Conservation (phyloP, 2,888 invertebrate species). For the Drosophila fungiperda region DNA sequence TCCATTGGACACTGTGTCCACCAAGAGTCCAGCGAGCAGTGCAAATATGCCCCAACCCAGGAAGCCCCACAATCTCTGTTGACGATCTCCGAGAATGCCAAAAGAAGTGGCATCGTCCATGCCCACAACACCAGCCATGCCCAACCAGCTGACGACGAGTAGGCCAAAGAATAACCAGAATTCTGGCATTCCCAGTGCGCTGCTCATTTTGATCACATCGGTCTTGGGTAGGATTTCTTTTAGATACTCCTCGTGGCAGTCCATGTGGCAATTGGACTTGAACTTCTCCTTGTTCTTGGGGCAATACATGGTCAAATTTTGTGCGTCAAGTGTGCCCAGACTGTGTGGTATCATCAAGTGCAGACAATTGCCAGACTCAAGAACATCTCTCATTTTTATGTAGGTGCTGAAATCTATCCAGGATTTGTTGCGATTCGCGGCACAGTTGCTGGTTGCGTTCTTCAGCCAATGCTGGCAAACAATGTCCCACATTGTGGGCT, state of each 20-base stretch:
- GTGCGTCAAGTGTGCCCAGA: conserved; percentile 85
- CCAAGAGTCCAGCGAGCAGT: conserved; percentile 90
- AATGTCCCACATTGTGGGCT: conserved; percentile 87
- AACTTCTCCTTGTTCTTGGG: conserved; percentile 76
- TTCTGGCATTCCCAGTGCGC: conserved; percentile 86
- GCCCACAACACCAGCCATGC: conserved; percentile 94
- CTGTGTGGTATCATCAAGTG: conserved; percentile 84
- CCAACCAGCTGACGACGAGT: conserved; percentile 92
- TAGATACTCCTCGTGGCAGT: conserved; percentile 72
- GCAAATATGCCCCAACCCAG: conserved; percentile 94
- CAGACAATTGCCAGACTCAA: conserved; percentile 80
- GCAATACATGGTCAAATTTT: conserved; percentile 83
- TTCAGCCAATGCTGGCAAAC: conserved; percentile 88
- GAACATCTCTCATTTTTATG: background rate
- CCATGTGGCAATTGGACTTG: conserved; percentile 51
- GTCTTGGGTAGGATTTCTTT: conserved; percentile 66
- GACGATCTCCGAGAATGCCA: conserved; percentile 90
- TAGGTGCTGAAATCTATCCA: background rate
- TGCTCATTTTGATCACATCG: conserved; percentile 66
- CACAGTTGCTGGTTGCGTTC: conserved; percentile 85
- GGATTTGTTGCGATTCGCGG: background rate
- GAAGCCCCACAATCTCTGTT: conserved; percentile 94
- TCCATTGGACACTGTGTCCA: conserved; percentile 90
- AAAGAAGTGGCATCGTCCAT: conserved; percentile 96
- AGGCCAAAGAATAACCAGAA: conserved; percentile 93